Evolutionary conservation across 2,113 vertebrate genomes (phyloP).

Genomic region (Gadus chalcogrammus): DNA sequence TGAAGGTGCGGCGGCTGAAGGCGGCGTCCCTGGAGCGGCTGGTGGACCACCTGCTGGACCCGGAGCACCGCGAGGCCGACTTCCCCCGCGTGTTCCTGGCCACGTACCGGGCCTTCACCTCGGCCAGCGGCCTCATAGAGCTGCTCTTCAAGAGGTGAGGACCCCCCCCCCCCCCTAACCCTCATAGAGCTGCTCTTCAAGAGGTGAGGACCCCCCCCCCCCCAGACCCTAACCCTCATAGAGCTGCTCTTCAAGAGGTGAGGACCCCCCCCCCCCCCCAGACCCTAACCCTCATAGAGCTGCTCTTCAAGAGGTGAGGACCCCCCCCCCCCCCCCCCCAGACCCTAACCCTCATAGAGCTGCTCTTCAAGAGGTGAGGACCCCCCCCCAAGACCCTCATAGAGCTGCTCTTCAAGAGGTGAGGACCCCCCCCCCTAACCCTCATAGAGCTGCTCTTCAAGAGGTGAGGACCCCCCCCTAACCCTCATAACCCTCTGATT

Average conservation of each 20-base stretch:
- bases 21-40: slow-evolving; percentile 78
- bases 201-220: too few species aligned
- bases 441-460: slow-evolving; percentile 78
- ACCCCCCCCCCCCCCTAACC: too few species aligned
- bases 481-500: too few species aligned
- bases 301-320: too few species aligned
- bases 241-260: too few species aligned
- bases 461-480: slow-evolving; percentile 55
- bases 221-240: too few species aligned
- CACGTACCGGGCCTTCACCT: slow-evolving; percentile 80
- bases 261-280: too few species aligned
- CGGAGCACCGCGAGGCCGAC: slow-evolving; percentile 63
- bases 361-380: slow-evolving; percentile 77
- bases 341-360: slow-evolving; percentile 59
- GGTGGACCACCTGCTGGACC: slow-evolving; percentile 73
- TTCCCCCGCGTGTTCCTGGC: slow-evolving; percentile 79
- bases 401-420: slow-evolving; percentile 78
- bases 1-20: slow-evolving; percentile 79
- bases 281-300: too few species aligned
- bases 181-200: too few species aligned
- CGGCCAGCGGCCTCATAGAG: slow-evolving; percentile 67
- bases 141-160: slow-evolving; percentile 78
- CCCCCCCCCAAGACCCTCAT: slow-evolving; percentile 50
- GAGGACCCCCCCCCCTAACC: slow-evolving; percentile 9
- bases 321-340: too few species aligned